phyloP scores from a whole-genome alignment of 1,140 invertebrate genomes.

The Batillaria attramentaria region DNA sequence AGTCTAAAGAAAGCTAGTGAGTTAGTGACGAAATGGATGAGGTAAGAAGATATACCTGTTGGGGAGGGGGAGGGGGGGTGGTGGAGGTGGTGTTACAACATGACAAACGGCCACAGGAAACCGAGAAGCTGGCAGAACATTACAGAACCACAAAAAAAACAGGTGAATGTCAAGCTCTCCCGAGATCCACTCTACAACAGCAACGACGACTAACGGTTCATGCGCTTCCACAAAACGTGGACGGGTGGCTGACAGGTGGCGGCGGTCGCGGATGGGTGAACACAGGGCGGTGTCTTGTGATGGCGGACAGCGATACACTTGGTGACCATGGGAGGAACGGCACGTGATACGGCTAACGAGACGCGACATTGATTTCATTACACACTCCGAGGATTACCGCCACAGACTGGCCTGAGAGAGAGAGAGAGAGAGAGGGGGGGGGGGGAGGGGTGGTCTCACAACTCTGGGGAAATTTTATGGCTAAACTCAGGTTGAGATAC shows the following conservation, averaged over 20 bases:
- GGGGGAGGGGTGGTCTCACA: background rate
- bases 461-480: too few relatives aligned
- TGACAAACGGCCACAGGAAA: background rate
- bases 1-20: too few relatives aligned
- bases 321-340: too few relatives aligned
- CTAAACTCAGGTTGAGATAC: too few relatives aligned
- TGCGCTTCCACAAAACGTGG: too few relatives aligned
- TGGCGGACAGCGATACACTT: slow-evolving; percentile 1
- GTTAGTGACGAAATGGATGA: too few relatives aligned
- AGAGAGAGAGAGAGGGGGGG: background rate
- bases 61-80: background rate
- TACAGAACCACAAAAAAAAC: background rate
- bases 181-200: too few relatives aligned
- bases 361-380: too few relatives aligned
- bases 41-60: too few relatives aligned
- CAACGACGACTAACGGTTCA: too few relatives aligned
- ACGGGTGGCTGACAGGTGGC: slow-evolving; percentile 15
- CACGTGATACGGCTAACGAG: too few relatives aligned
- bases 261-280: background rate
- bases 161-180: too few relatives aligned
- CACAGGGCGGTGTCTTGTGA: background rate
- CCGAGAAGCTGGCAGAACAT: background rate
- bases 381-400: background rate
- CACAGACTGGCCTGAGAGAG: background rate
- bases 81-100: background rate